Evolutionary conservation across 2,888 invertebrate species (phyloP), one percentile per base, ranked within the genome.

Genomic region (Nipponacmea schrenckii): DNA sequence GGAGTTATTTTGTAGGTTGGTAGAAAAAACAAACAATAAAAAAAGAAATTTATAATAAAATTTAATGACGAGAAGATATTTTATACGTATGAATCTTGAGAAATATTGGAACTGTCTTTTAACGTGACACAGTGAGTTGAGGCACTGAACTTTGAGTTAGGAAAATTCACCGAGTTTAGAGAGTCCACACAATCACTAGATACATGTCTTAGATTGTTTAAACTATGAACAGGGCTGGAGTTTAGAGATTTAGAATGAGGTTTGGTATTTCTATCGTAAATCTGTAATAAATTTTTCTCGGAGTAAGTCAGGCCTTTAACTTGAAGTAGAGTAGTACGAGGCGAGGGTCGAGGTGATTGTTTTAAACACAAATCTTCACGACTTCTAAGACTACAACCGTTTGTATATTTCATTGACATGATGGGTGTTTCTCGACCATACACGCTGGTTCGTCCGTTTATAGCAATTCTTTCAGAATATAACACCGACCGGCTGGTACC

Each of bases 401-500:
- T 56, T 56, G 56, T 56, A 24, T 56, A 56, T 39, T 39, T 39
- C 39, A 39, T 39, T 39, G 39, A 39, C 24, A 56, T 24, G 2
- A 24, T 56, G 4, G 56, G 56, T 1, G 56, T 56, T 10, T 56
- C 56, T 24, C 56, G 8, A 24, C 56, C 56, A 24, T 56, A 56
- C 20, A 56, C 56, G 4, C 20, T 56, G 20, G 24, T 56, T 24
- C 56, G 20, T 0, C 56, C 56, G 14, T 56, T 56, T 14, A 56
- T 7, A 5, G 56, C 56, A 10, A 56, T 15, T 10, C 56, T 8
- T 56, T 56, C 56, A 3, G 56, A 56, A 14, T 56, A 56, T 14
- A 56, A 12, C 20, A 56, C 56, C 24, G 71, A 72, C 56, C 76
- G 63, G 70, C 66, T 76, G 14, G 73, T 74, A 67, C 76, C 75